phyloP scores from a whole-genome alignment of 2,797 vertebrate genomes.

The Chelmon rostratus region DNA sequence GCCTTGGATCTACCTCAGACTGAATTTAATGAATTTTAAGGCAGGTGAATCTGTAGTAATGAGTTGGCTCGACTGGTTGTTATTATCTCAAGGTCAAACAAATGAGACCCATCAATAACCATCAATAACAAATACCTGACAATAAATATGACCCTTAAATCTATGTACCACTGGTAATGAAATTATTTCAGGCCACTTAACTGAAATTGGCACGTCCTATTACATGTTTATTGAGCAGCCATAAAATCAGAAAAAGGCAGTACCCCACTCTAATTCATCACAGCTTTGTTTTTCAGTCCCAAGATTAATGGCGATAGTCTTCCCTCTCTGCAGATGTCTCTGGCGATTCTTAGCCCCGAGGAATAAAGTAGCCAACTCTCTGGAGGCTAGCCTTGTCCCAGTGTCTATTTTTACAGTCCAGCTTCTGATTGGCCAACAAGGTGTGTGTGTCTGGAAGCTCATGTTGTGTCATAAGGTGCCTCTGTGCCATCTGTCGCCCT shows the following conservation, averaged over 20 bases:
- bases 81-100: constrained; percentile 49
- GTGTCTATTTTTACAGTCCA: constrained; percentile 81
- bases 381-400: constrained; percentile 68
- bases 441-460: constrained; percentile 69
- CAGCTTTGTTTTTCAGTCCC: constrained; percentile 50
- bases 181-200: constrained; percentile 30
- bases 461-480: constrained; percentile 81
- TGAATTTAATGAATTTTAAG: constrained; percentile 40
- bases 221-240: constrained; percentile 36
- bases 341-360: constrained; percentile 63
- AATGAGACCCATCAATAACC: constrained; percentile 11
- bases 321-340: constrained; percentile 52
- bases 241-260: constrained; percentile 49
- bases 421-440: constrained; percentile 80
- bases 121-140: constrained; percentile 1
- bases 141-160: constrained; percentile 32
- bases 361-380: constrained; percentile 73
- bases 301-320: constrained; percentile 51
- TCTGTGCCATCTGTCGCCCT: constrained; percentile 86
- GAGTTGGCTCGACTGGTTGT: not conserved
- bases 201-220: constrained; percentile 19
- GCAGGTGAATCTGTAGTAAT: constrained; percentile 15
- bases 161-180: constrained; percentile 27
- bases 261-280: constrained; percentile 42
- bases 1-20: constrained; percentile 24